phyloP scores from a whole-genome alignment of 2,113 vertebrate genomes.

The Aegithalos caudatus region DNA sequence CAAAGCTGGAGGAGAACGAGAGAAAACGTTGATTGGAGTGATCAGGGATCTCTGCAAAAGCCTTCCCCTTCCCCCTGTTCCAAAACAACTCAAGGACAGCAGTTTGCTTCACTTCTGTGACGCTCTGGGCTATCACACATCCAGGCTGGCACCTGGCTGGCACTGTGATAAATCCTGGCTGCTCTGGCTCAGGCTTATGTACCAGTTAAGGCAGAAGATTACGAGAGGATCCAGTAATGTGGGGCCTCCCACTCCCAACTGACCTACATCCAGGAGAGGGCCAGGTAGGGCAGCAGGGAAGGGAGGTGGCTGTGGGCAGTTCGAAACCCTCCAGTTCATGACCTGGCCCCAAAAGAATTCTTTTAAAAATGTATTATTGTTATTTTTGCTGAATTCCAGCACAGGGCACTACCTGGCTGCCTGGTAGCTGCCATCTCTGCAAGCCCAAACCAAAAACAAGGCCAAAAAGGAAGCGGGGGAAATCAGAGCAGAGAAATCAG shows the following conservation, averaged over 20 bases:
- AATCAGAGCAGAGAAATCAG: background rate
- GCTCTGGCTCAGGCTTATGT: background rate
- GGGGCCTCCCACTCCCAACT: background rate
- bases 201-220: background rate
- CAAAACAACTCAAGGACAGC: background rate
- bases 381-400: background rate
- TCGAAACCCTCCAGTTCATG: background rate
- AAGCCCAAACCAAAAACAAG: background rate
- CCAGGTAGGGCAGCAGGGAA: background rate
- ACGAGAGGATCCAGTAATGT: background rate
- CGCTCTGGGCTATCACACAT: background rate
- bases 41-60: background rate
- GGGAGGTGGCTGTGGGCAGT: background rate
- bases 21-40: background rate
- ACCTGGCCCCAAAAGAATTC: background rate
- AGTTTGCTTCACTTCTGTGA: background rate
- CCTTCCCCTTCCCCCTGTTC: background rate
- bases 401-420: background rate
- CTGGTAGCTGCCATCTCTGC: background rate
- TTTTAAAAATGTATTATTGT: background rate
- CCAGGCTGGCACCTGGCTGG: background rate
- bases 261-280: conserved; percentile 22
- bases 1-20: conserved; percentile 39
- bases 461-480: background rate
- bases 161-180: background rate